phyloP scores from a whole-genome alignment of 2,888 invertebrate species.

The Parnassius glacialis region DNA sequence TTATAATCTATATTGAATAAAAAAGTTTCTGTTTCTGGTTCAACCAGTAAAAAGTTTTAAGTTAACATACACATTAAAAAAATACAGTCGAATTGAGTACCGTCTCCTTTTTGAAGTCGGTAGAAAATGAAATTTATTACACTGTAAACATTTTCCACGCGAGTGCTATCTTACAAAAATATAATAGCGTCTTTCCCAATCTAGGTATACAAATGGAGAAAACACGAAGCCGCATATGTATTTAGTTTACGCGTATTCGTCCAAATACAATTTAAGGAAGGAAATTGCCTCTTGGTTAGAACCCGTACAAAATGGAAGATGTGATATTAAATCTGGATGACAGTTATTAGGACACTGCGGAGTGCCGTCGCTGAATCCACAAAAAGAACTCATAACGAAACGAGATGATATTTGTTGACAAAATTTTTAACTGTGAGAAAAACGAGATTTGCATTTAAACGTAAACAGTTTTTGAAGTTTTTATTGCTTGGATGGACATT shows the following conservation, averaged over 20 bases:
- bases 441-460: constrained; percentile 31
- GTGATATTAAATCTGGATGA: constrained; percentile 78
- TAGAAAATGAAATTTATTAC: too few species aligned
- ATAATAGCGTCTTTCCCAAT: too few species aligned
- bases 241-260: constrained; percentile 72
- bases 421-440: constrained; percentile 46
- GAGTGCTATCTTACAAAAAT: too few species aligned
- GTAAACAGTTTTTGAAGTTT: constrained; percentile 16
- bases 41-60: too few species aligned
- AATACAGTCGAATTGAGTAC: too few species aligned
- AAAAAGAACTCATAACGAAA: constrained; percentile 55
- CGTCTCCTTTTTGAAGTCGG: too few species aligned
- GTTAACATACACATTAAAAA: too few species aligned
- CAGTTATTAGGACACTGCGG: constrained; percentile 71
- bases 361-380: constrained; percentile 37
- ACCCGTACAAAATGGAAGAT: constrained; percentile 71
- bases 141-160: too few species aligned
- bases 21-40: too few species aligned
- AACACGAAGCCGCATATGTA: constrained; percentile 69
- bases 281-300: constrained; percentile 70
- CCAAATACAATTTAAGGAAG: constrained; percentile 76
- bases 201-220: constrained; percentile 38
- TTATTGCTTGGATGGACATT: constrained; percentile 13
- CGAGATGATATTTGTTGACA: constrained; percentile 53
- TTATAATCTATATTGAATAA: too few species aligned